phyloP scores from a whole-genome alignment of 2,113 vertebrate genomes.

The Salvelinus sp. region DNA sequence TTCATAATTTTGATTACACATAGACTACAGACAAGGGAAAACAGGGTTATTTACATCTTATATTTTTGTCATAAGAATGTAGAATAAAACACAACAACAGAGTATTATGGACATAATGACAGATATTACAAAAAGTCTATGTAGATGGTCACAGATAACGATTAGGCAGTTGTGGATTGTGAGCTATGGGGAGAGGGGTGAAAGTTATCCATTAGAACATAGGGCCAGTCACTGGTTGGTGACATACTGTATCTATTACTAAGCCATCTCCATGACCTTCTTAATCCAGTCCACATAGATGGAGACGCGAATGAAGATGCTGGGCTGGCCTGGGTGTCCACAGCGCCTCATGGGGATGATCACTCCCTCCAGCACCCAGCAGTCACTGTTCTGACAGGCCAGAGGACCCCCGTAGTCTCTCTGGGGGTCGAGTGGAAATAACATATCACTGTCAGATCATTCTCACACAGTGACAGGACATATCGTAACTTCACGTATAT shows the following conservation, averaged over 20 bases:
- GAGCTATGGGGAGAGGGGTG: too few species aligned
- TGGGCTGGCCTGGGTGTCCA: constrained; percentile 83
- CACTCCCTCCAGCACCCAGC: constrained; percentile 95
- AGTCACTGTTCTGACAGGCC: constrained; percentile 88
- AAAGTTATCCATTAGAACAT: not conserved
- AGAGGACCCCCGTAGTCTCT: constrained; percentile 93
- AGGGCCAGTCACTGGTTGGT: constrained; percentile 2
- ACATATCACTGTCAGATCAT: not conserved
- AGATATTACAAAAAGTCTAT: too few species aligned
- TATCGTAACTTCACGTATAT: too few species aligned
- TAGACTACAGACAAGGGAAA: not conserved
- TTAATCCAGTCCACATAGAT: constrained; percentile 94
- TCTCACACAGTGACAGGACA: not conserved
- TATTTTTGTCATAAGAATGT: not conserved
- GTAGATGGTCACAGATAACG: too few species aligned
- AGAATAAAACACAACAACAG: not conserved
- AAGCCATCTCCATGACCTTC: constrained; percentile 90
- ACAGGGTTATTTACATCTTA: not conserved
- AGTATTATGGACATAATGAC: not conserved
- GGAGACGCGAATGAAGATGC: constrained; percentile 88
- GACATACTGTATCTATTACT: constrained; percentile 12
- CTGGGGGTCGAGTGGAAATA: constrained; percentile 58
- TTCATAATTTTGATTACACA: too few species aligned
- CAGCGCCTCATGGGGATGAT: constrained; percentile 93
- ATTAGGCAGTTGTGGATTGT: too few species aligned